Base-by-base conservation (phyloP, 1,140 invertebrate species). In the Melipona quadrifasciata region DNA sequence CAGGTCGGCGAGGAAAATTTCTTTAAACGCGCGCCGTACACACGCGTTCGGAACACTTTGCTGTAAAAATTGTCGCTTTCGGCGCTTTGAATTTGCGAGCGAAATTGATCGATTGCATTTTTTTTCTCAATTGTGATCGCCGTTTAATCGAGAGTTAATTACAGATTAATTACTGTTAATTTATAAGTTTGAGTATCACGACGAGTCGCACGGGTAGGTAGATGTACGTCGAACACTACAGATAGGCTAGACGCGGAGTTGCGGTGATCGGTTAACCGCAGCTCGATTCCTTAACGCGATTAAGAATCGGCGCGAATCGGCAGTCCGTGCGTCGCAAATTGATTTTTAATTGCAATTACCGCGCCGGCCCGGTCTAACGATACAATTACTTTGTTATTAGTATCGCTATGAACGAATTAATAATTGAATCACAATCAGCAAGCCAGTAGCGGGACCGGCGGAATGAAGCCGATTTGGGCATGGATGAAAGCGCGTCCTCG, bases 351-450 rank as follows among this genome's bases (percentile, higher is more conserved):
- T 80, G 71, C 39, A 68, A 81, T 85, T 74, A 70, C 39, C 78
- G 14, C n/a, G 31, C 12, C 19, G 14, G n/a, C 0, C 51, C 12
- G 16, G 19, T 39, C 39, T 47, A 74, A 65, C 61, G 68, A 58
- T 17, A 53, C 83, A 53, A 73, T 80, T 51, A 34, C 27, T 57
- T 80, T 39, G 71, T 80, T 84, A 84, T 80, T 84, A 84, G 67
- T 65, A 64, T 80, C 34, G 78, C 80, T 80, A 80, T 85, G 73
- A 80, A 53, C 58, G 78, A 85, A 68, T 85, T 81, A 81, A 73
- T 75, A 74, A 85, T 85, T 81, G 72, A 85, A 81, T 81, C 61
- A 74, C 51, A 78, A 88, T 85, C 79, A 64, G 58, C 61, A 14
- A 17, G 10, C 39, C 39, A 8, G 73, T 5, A 73, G 5, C 47